A percentile compares a stretch with the other conserved stretches of the same genome.
Evolutionary conservation across 2,888 invertebrate species (phyloP).

Genomic region (Andrena haemorrhoa): DNA sequence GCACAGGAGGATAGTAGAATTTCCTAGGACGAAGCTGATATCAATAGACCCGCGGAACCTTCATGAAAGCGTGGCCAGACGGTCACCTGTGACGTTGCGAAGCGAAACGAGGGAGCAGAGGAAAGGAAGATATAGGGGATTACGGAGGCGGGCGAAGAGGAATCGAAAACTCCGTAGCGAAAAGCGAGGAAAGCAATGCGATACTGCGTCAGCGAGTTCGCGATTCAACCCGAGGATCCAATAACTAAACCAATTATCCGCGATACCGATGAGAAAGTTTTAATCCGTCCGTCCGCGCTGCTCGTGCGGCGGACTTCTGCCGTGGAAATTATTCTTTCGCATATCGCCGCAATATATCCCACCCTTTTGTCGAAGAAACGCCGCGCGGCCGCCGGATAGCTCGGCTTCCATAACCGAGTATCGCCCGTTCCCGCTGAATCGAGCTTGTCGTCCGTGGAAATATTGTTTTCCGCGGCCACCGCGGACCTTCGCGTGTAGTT

Average conservation of each 20-base stretch:
- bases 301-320: conserved; percentile 48
- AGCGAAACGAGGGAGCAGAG: conserved; percentile 3
- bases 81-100: conserved; percentile 6
- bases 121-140: conserved; percentile 38
- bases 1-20: not conserved
- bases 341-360: conserved; percentile 37
- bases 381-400: not conserved
- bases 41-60: conserved; percentile 15
- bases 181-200: conserved; percentile 60
- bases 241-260: conserved; percentile 82
- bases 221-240: conserved; percentile 73
- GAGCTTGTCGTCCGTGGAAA: conserved; percentile 3
- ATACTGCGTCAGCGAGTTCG: conserved; percentile 71
- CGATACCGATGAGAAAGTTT: conserved; percentile 79
- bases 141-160: conserved; percentile 42
- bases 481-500: conserved; percentile 6
- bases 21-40: not conserved
- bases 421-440: conserved; percentile 26
- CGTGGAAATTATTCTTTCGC: conserved; percentile 72
- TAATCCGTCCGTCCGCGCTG: conserved; percentile 70
- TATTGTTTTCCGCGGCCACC: not conserved
- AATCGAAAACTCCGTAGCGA: conserved; percentile 60
- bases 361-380: conserved; percentile 40
- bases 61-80: not conserved
- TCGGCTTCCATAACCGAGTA: not conserved